Conservation (phyloP, 2,888 invertebrate genomes). For the Nomada goodeniana region DNA sequence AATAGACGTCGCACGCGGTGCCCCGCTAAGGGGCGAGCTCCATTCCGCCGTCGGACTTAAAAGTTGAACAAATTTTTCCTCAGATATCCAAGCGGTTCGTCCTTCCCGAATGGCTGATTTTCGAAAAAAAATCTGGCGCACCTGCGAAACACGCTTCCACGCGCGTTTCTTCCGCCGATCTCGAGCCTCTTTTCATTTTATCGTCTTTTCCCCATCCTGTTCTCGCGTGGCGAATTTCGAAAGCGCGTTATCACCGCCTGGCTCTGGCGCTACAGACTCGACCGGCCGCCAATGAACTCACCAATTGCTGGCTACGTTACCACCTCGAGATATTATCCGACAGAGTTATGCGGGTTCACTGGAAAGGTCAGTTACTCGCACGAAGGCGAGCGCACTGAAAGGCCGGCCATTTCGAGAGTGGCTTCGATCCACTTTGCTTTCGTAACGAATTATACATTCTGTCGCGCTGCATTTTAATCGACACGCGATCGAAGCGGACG, state of each 20-base stretch:
- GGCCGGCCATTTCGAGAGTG: background rate
- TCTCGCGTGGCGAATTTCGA: constrained; percentile 8
- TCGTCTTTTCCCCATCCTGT: background rate
- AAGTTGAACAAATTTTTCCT: no score
- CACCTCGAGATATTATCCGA: constrained; percentile 19
- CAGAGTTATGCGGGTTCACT: constrained; percentile 12
- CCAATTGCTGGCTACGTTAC: constrained; percentile 8
- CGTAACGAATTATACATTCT: no score
- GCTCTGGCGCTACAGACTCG: background rate
- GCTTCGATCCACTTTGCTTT: background rate
- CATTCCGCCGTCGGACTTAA: no score
- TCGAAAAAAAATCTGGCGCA: no score
- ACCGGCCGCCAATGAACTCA: background rate
- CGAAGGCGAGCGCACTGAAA: background rate
- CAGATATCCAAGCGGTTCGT: no score
- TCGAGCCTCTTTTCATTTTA: no score
- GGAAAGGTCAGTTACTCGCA: constrained; percentile 35
- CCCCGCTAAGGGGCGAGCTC: background rate
- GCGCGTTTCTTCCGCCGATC: no score
- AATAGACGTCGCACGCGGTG: constrained; percentile 13
- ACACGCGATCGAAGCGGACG: no score
- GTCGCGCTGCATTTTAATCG: no score
- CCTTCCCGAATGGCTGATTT: no score
- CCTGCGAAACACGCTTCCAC: background rate
- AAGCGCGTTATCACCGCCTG: background rate